phyloP scores from a whole-genome alignment of 2,113 vertebrate genomes.

The Trachemys scripta region DNA sequence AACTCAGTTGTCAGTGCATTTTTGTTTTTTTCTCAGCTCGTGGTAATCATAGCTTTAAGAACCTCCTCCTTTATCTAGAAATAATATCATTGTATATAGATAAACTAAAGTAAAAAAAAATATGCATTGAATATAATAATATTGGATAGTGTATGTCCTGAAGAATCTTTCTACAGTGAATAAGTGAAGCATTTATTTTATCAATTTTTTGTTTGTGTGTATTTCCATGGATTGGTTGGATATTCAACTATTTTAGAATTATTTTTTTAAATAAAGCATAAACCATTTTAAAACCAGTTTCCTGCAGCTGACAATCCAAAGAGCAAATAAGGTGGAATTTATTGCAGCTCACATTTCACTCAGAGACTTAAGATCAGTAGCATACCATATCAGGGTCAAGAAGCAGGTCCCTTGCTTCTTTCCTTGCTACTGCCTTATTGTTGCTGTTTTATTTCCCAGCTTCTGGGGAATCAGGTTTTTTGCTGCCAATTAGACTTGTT shows the following conservation, averaged over 20 bases:
- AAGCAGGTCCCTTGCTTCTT: background rate
- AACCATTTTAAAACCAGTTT: background rate
- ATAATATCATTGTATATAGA: background rate
- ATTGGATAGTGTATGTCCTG: background rate
- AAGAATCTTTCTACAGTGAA: background rate
- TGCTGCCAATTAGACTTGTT: background rate
- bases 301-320: background rate
- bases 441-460: background rate
- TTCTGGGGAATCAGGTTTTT: background rate
- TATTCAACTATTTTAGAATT: background rate
- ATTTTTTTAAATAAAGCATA: background rate
- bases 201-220: background rate
- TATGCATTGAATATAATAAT: background rate
- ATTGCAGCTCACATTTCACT: accelerated
- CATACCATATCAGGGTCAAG: background rate
- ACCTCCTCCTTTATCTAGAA: background rate
- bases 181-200: background rate
- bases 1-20: background rate
- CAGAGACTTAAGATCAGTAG: background rate
- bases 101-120: background rate
- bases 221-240: background rate
- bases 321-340: background rate
- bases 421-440: background rate
- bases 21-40: background rate
- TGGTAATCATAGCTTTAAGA: background rate